These are phyloP conservation scores for Halcyon malimbica DNA, from an alignment of 2,113 vertebrate genomes.

Conservation along the genomic window DNA sequence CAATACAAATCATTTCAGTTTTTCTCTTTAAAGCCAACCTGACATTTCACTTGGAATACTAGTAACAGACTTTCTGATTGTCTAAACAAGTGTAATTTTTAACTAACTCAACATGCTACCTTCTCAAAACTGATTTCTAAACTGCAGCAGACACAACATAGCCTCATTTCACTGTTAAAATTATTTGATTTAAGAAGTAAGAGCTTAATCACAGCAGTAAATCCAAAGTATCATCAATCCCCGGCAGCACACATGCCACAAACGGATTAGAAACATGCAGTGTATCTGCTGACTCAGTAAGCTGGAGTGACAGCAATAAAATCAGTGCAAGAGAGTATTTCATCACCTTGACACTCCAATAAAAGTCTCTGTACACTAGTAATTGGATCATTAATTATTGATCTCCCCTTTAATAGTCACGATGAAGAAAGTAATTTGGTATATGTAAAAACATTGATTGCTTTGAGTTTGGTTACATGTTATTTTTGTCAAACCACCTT, in stretches of 20 bases:
- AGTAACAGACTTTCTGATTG: background rate
- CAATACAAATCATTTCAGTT: background rate
- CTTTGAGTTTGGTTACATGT: background rate
- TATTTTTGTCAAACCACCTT: background rate
- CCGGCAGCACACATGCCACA: background rate
- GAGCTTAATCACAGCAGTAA: conserved; percentile 72
- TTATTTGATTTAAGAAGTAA: conserved; percentile 53
- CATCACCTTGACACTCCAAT: conserved; percentile 87
- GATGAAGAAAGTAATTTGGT: conserved; percentile 1
- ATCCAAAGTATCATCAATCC: conserved; percentile 73
- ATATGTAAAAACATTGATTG: background rate
- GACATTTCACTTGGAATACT: background rate
- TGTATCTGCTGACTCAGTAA: conserved; percentile 81
- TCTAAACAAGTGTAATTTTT: background rate
- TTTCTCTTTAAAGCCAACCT: background rate
- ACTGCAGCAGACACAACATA: conserved; percentile 47
- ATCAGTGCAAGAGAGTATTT: conserved; percentile 70
- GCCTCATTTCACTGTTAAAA: conserved; percentile 49
- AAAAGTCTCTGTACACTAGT: conserved; percentile 86
- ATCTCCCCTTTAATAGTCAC: conserved; percentile 78
- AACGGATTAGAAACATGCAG: background rate
- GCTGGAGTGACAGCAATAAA: conserved; percentile 56
- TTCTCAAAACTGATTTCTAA: conserved; percentile 55
- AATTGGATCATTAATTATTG: conserved; percentile 90
- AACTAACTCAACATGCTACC: background rate